Evolutionary conservation across 2,113 vertebrate genomes (phyloP).

Genomic region (Amazona guildingii): DNA sequence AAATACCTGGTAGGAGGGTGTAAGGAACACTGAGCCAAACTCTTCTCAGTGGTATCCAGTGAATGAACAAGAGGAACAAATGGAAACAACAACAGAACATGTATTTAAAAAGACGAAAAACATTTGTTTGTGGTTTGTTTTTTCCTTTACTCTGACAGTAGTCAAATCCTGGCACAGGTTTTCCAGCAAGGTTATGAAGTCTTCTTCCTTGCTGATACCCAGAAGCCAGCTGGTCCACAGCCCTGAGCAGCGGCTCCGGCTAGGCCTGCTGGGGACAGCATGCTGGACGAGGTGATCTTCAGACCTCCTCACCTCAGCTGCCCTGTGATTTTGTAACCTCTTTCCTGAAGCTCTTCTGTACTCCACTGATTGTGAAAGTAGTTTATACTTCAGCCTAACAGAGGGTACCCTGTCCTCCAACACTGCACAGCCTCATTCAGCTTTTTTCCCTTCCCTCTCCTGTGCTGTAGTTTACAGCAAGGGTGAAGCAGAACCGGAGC

Average conservation of each 20-base stretch:
- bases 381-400: not conserved
- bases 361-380: not conserved
- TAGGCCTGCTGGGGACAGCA: not conserved
- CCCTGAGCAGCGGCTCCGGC: not conserved
- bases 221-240: not conserved
- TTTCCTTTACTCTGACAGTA: not conserved
- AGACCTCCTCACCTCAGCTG: not conserved
- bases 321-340: not conserved
- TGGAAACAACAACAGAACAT: not conserved
- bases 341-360: not conserved
- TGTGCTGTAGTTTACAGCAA: not conserved
- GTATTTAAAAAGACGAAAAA: not conserved
- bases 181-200: not conserved
- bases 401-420: not conserved
- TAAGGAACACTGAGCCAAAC: not conserved
- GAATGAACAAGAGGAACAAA: not conserved
- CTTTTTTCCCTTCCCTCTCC: not conserved
- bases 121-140: not conserved
- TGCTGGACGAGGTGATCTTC: accelerated
- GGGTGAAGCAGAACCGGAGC: not conserved
- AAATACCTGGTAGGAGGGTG: not conserved
- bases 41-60: not conserved
- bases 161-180: not conserved
- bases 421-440: not conserved
- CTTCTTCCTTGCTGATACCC: not conserved